A percentile compares a stretch with the other conserved stretches of the same genome.
Conservation (phyloP, 2,888 invertebrate species). For the Anagyrus pseudococci region DNA sequence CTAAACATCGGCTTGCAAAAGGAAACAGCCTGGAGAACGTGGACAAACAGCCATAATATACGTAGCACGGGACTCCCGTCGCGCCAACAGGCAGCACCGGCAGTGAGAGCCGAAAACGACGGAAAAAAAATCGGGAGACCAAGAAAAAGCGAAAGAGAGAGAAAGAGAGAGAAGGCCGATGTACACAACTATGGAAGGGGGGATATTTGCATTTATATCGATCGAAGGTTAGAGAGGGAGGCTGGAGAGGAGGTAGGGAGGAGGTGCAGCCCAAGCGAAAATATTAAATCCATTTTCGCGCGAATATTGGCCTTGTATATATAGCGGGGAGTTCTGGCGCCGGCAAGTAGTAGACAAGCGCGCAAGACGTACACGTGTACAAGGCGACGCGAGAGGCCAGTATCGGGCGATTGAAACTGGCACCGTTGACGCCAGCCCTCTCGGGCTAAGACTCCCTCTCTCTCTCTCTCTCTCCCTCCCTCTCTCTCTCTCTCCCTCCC, state of each 20-base stretch:
- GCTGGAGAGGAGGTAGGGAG: no score
- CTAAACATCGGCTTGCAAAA: not conserved
- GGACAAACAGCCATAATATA: slow-evolving; percentile 8
- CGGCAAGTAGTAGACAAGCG: not conserved
- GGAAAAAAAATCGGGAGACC: not conserved
- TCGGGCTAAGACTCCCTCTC: no score
- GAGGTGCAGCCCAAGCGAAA: no score
- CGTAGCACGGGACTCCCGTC: slow-evolving; percentile 20
- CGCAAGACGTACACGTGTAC: not conserved
- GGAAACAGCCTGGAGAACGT: not conserved
- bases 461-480: no score
- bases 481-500: no score
- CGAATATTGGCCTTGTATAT: no score
- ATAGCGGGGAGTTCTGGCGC: no score
- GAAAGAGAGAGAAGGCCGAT: not conserved
- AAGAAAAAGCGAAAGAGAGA: not conserved
- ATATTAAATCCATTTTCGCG: not conserved
- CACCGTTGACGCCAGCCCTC: no score
- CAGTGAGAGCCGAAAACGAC: not conserved
- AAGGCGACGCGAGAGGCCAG: no score
- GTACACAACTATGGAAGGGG: no score
- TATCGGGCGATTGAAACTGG: no score
- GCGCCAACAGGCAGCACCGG: slow-evolving; percentile 32
- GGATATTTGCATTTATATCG: no score
- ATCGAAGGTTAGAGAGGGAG: not conserved